Base-by-base conservation (phyloP, 2,888 invertebrate genomes). In the Celastrina argiolus region DNA sequence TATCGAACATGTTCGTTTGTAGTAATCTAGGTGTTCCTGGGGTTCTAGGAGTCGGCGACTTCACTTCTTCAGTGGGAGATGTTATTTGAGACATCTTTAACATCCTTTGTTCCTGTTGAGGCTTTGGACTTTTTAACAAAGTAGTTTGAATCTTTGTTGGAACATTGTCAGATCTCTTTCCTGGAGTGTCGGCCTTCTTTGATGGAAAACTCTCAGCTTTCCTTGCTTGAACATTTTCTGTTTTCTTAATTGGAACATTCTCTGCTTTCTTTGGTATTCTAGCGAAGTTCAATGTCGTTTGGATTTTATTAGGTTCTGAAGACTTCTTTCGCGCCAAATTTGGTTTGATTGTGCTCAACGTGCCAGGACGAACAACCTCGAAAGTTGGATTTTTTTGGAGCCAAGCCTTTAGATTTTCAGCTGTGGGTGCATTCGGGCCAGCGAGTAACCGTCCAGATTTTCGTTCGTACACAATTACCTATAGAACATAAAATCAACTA, bases 321-420 rank as follows among this genome's bases (percentile, higher is more conserved):
- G 74, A 68, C 70, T 85, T 89, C 72, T 83, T 88, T 74, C 80
- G 86, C 67, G 73, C 78, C 1, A 77, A 67, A 65, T 83, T 84
- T 1, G 88, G 89, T 75, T 81, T 88, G 59, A 83, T 85, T 42
- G 92, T 87, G 74, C 90, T 91, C 0, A 87, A 75, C 39, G 92
- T 92, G n/a, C 93, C 93, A 0, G 94, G 94, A 69, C 94, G 92
- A 5, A 97, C 94, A 0, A 97, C 96, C 91, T 97, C 97, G 83
- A 94, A 98, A 0, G 96, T 95, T 2, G 97, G 97, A 91, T 98
- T 96, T 73, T 95, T 94, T 79, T 95, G 94, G 10, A 98, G 88
- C 97, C 97, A 98, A 28, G 94, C 92, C 76, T 95, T 95, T 41
- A 98, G 90, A 78, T 95, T 96, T 26, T 94, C 93, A 41, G 95